phyloP scores from a whole-genome alignment of 2,797 vertebrate species.

The Bovichtus variegatus region DNA sequence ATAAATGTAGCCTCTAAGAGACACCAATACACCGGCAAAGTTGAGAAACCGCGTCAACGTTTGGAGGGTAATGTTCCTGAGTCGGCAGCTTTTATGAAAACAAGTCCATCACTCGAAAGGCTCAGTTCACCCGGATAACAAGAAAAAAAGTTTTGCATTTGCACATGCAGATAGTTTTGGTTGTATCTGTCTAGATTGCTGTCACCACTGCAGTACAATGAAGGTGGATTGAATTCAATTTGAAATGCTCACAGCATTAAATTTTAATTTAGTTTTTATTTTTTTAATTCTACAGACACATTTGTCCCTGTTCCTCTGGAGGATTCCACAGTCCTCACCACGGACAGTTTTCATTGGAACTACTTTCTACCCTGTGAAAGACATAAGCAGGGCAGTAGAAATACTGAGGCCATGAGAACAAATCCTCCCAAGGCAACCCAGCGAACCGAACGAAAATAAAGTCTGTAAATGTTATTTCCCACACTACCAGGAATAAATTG shows the following conservation, averaged over 20 bases:
- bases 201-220: not conserved
- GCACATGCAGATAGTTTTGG: not conserved
- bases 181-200: not conserved
- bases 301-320: not conserved
- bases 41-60: not conserved
- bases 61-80: slow-evolving; percentile 2
- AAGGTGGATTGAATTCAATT: not conserved
- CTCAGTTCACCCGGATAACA: not conserved
- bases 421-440: not conserved
- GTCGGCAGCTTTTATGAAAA: slow-evolving; percentile 1
- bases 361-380: not conserved
- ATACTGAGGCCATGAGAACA: not conserved
- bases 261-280: too few relatives aligned
- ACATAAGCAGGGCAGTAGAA: not conserved
- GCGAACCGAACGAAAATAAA: not conserved
- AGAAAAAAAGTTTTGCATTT: not conserved
- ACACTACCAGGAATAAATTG: not conserved
- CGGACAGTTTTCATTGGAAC: not conserved
- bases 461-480: not conserved
- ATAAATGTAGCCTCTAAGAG: slow-evolving; percentile 7
- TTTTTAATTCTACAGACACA: not conserved
- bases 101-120: not conserved
- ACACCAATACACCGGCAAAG: not conserved
- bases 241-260: not conserved
- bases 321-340: too few relatives aligned